A percentile compares a stretch with the other conserved stretches of the same genome.
Conservation (phyloP, 2,113 vertebrate genomes). For the Sinocyclocheilus maitianheensis region DNA sequence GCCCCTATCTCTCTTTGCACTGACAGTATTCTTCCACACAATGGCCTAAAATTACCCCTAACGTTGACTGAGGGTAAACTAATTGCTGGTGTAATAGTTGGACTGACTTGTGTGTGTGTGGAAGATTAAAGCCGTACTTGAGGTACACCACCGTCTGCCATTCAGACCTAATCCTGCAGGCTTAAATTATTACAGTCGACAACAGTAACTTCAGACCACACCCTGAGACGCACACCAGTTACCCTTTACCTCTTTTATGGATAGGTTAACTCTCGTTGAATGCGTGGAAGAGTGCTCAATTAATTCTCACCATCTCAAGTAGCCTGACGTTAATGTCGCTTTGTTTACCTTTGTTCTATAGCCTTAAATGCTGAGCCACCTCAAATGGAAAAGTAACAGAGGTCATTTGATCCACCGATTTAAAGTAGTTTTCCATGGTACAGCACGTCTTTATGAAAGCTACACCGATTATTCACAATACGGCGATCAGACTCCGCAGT, state of each 20-base stretch:
- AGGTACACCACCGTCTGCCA: constrained; percentile 45
- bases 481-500: constrained; percentile 29
- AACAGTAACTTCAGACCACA: constrained; percentile 41
- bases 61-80: constrained; percentile 56
- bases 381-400: background rate
- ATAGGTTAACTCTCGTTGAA: constrained; percentile 47
- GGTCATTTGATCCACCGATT: constrained; percentile 35
- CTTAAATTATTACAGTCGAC: constrained; percentile 50
- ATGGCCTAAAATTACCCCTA: constrained; percentile 59
- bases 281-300: constrained; percentile 40
- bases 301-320: constrained; percentile 47
- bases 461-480: constrained; percentile 47
- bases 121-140: constrained; percentile 54
- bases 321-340: constrained; percentile 14
- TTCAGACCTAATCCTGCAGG: constrained; percentile 59
- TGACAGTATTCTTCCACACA: constrained; percentile 59
- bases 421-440: constrained; percentile 66
- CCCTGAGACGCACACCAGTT: constrained; percentile 47
- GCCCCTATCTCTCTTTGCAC: constrained; percentile 33
- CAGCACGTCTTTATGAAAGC: constrained; percentile 44
- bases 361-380: background rate
- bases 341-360: constrained; percentile 1
- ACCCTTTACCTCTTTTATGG: constrained; percentile 40
- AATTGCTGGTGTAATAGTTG: constrained; percentile 70
- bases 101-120: constrained; percentile 60